Conservation (phyloP, 2,113 vertebrate species). For the Podarcis raffonei region DNA sequence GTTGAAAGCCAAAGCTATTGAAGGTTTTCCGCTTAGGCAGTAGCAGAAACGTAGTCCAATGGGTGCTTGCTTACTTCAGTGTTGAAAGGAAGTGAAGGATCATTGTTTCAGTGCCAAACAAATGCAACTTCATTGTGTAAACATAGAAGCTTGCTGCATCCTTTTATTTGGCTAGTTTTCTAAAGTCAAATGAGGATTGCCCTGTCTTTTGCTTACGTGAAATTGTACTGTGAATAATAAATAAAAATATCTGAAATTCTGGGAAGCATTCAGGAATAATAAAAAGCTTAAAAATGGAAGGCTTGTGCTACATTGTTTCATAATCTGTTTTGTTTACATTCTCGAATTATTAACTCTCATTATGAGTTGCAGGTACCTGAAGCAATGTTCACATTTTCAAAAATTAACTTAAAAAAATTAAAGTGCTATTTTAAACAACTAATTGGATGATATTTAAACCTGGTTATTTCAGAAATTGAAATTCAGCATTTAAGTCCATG, state of each 20-base stretch:
- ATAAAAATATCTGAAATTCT: background rate
- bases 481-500: too few relatives aligned
- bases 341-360: background rate
- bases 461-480: background rate
- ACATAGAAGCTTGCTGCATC: constrained; percentile 15
- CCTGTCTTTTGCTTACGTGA: background rate
- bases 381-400: background rate
- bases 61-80: background rate
- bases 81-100: constrained; percentile 22
- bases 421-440: background rate
- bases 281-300: background rate
- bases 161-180: constrained; percentile 26
- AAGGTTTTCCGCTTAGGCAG: background rate
- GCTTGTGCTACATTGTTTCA: background rate
- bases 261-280: background rate
- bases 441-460: background rate
- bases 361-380: background rate
- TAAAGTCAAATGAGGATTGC: background rate
- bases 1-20: constrained; percentile 2
- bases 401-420: background rate
- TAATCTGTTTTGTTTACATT: background rate
- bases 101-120: background rate
- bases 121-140: background rate
- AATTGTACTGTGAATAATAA: background rate
- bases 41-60: background rate